Evolutionary conservation across 2,113 vertebrate species (phyloP).

Genomic region (Forbesichthys agassizii): DNA sequence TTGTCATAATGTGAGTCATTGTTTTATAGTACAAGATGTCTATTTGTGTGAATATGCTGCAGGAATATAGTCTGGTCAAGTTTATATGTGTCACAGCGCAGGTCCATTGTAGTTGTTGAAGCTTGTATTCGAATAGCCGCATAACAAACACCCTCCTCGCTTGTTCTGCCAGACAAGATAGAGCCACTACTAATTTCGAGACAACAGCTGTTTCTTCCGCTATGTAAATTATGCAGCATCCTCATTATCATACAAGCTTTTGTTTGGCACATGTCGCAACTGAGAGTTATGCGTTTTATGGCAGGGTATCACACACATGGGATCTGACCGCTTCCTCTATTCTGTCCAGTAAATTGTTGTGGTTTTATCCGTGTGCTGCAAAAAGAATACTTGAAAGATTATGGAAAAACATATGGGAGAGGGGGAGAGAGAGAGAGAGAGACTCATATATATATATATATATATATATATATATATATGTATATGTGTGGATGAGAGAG

Average conservation of each 20-base stretch:
- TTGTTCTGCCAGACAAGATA: slow-evolving; percentile 3
- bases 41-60: no score
- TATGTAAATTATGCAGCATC: slow-evolving; percentile 37
- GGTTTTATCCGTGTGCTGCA: slow-evolving; percentile 23
- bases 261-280: slow-evolving; percentile 4
- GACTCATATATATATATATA: no score
- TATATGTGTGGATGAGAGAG: no score
- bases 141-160: background rate
- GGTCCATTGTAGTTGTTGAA: background rate
- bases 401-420: background rate
- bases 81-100: background rate
- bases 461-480: no score
- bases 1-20: no score
- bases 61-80: no score
- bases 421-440: no score
- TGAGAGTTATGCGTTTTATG: slow-evolving; percentile 14
- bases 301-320: background rate
- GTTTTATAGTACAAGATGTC: no score
- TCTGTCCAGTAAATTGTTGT: slow-evolving; percentile 1
- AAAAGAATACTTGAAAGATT: slow-evolving; percentile 4
- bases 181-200: slow-evolving; percentile 9
- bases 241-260: slow-evolving; percentile 32
- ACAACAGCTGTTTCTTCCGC: slow-evolving; percentile 19
- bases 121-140: slow-evolving; percentile 1
- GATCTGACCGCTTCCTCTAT: slow-evolving; percentile 4